Conservation (phyloP, 2,888 invertebrate species). For the Odiellus spinosus region DNA sequence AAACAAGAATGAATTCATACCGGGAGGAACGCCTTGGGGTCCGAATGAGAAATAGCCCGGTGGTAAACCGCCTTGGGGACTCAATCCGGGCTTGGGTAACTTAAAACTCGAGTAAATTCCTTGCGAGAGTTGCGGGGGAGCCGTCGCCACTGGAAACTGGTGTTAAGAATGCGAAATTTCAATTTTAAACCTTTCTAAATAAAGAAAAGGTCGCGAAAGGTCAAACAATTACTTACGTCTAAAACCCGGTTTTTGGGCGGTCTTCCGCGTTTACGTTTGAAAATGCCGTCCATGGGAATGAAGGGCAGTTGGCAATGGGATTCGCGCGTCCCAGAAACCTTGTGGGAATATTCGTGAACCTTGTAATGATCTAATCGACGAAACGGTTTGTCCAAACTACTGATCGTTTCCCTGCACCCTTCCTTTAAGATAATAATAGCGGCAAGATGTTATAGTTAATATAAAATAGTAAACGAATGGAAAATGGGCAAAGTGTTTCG, state of each 20-base stretch:
- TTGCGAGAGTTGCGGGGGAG: slow-evolving; percentile 47
- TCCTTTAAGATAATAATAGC: slow-evolving; percentile 36
- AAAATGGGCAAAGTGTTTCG: not conserved
- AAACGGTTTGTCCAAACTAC: slow-evolving; percentile 60
- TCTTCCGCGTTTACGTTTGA: slow-evolving; percentile 76
- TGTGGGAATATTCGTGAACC: slow-evolving; percentile 53
- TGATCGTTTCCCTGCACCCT: slow-evolving; percentile 59
- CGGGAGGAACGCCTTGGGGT: no score
- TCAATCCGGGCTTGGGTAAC: slow-evolving; percentile 48
- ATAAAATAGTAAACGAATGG: not conserved
- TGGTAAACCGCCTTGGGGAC: not conserved
- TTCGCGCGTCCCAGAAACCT: slow-evolving; percentile 15
- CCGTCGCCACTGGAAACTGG: slow-evolving; percentile 15
- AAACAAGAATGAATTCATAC: no score
- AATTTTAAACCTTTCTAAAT: no score
- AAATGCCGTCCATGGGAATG: slow-evolving; percentile 66
- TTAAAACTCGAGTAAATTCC: slow-evolving; percentile 88
- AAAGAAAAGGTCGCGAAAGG: not conserved
- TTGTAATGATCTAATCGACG: slow-evolving; percentile 68
- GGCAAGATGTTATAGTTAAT: not conserved
- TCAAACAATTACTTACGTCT: not conserved
- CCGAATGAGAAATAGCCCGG: no score
- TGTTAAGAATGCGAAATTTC: slow-evolving; percentile 13
- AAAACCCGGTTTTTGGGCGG: slow-evolving; percentile 67
- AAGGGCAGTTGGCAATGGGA: slow-evolving; percentile 5